Evolutionary conservation across 2,113 vertebrate genomes (phyloP), one percentile per base, ranked within the genome.

Genomic region (Ia io): DNA sequence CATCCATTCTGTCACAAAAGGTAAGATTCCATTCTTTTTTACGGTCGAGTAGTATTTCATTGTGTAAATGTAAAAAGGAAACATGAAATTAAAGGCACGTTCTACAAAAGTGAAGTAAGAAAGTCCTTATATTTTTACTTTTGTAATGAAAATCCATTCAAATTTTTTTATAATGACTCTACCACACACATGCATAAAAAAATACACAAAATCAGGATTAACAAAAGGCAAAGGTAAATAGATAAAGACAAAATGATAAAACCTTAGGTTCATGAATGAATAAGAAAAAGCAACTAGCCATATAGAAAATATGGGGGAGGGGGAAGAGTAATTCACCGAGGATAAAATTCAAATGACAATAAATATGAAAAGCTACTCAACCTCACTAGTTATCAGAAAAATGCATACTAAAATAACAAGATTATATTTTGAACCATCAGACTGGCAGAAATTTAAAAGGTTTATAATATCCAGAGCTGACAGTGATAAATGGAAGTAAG

Each of bases 401-500:
- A 61, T 84, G 17, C n/a, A 77, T 95, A 25, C 11, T 70, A 56
- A 86, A 92, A 69, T 47, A 89, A 79, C 20, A 87, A 77, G 65
- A 95, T 84, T 89, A 4, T 96, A 40, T 84, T 86, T 71, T 76
- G n/a, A 86, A 80, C 9, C n/a, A 53, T 47, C 20, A 2, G 73
- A 86, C 25, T 63, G 47, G 40, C 25, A 95, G 44, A 96, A 94
- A 89, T 90, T 85, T 23, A 40, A 40, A 93, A 90, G 49, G 89
- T 84, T 92, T 92, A n/a, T 79, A 78, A 74, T 92, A 89, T 71
- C 42, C 37, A 93, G 35, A 88, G 5, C 23, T 78, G 11, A 25
- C 59, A 96, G 30, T 69, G 14, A 93, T 90, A 96, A 96, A 76
- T 92, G 59, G 9, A 95, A 95, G 85, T 92, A 93, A 37, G 13